Evolutionary conservation across 2,797 vertebrate genomes (phyloP).

Genomic region (Setipinna tenuifilis): DNA sequence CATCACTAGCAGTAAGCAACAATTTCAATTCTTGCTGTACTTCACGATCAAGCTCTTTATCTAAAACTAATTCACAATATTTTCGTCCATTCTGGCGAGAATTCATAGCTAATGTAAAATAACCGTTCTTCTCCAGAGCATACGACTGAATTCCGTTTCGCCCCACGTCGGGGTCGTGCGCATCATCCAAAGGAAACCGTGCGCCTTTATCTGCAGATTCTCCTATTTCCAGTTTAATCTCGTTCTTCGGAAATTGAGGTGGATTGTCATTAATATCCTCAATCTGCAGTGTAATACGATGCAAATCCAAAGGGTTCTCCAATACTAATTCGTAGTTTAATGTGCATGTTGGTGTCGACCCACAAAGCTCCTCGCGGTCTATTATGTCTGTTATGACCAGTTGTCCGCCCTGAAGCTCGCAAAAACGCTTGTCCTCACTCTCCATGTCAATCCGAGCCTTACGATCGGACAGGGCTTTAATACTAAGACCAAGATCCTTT

Average conservation of each 20-base stretch:
- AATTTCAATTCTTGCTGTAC: conserved; percentile 55
- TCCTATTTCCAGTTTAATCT: conserved; percentile 46
- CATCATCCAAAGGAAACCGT: conserved; percentile 50
- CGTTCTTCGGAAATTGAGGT: conserved; percentile 53
- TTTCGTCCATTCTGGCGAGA: conserved; percentile 54
- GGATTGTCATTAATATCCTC: conserved; percentile 62
- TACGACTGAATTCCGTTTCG: conserved; percentile 57
- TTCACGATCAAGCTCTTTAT: conserved; percentile 68
- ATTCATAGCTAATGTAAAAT: conserved; percentile 59
- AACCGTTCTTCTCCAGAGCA: conserved; percentile 56
- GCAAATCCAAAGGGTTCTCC: conserved; percentile 60
- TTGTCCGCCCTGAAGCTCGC: conserved; percentile 54
- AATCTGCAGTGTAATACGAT: conserved; percentile 53
- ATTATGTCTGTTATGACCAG: conserved; percentile 62
- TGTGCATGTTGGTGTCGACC: conserved; percentile 59
- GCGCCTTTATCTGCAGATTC: conserved; percentile 42
- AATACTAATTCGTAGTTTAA: conserved; percentile 63
- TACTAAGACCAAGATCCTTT: conserved; percentile 58
- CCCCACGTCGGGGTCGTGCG: conserved; percentile 58
- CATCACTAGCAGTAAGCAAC: conserved; percentile 59
- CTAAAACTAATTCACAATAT: conserved; percentile 60
- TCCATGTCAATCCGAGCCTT: conserved; percentile 60
- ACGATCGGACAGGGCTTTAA: conserved; percentile 39
- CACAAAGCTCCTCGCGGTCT: conserved; percentile 68
- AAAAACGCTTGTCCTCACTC: conserved; percentile 45